Evolutionary conservation across 2,888 invertebrate genomes (phyloP), one percentile per base, ranked within the genome.

Genomic region (Eupeodes luniger): DNA sequence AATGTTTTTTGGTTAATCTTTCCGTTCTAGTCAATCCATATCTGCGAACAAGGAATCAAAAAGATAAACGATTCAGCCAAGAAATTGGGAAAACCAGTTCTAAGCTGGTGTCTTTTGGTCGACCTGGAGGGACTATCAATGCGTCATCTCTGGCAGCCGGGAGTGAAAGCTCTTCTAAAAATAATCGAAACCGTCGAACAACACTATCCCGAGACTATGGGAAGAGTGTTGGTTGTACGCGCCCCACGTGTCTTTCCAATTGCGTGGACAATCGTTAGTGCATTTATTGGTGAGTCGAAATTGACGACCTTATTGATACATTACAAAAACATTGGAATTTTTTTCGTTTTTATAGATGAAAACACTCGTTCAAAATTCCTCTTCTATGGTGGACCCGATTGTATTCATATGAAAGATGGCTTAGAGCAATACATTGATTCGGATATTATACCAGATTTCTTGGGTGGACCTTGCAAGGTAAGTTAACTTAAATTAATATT

Each of bases 171-270:
- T 0, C 93, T 96, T 89, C 91, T 93, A 7, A 92, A 95, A 85
- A 95, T 96, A 89, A 97, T 97, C 90, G 97, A 97, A 93, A 96
- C 98, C 69, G 98, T 98, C 40, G 98, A 98, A 93, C 97, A 97
- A 62, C 98, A 98, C 94, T 99, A 99, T 94, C 98, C 98, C 0
- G 98, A 99, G 94, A 98, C 98, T 11, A 97, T 98, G 96, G 98
- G 98, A 2, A 94, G 97, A 53, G 97, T 98, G 86, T 95, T 98
- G 81, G 97, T 99, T 81, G 97, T 98, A 62, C 94, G 98, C 64
- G 98, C 98, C 12, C 98, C 98, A 0, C 94, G 98, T 89, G 98
- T 98, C 69, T 99, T 99, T 93, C 98, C 98, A 5, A 98, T 99
- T 79, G 94, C 99, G 53, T 99, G 98, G 98, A 98, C 98, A 0